Evolutionary conservation across 2,888 invertebrate genomes (phyloP), one percentile per base, ranked within the genome.

Genomic region (Omphaloscelis lunosa): DNA sequence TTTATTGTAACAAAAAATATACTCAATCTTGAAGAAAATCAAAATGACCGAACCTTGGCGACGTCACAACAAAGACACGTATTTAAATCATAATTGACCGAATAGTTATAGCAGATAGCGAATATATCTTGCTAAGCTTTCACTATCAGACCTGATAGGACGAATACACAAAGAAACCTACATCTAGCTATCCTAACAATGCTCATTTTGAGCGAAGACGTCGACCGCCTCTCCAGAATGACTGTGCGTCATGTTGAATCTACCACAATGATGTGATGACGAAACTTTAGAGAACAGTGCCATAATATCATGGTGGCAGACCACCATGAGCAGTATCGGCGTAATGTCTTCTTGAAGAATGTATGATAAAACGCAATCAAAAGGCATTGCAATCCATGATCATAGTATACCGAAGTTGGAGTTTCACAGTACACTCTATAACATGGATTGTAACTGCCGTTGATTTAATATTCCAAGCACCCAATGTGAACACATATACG

Each of bases 161-260:
- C n/a, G 5, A 27, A 73, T 56, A 59, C 48, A 29, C n/a, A n/a
- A 72, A 12, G 8, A 53, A 34, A 34, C 20, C 15, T 17, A 27
- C 8, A 61, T 17, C 70, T 27, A 41, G 15, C 23, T 65, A 61
- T 12, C n/a, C 3, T 34, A 80, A 29, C 15, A 65, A 34, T 23
- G 29, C 3, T 34, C 15, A 27, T 56, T 23, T 39, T 23, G n/a
- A 58, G 11, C 27, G 70, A 74, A 66, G 58, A 74, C 56, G 74
- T 15, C 12, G 74, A 63, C 58, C 1, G 51, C 45, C n/a, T 6
- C 61, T 9, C 39, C 34, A 23, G 29, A 51, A 58, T 48, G 62
- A 66, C 6, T 61, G 45, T n/a, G 75, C 71, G 6, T 71, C 82
- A 79, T 48, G 75, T 74, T 83, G 83, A 67, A 48, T 83, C 23